phyloP scores from a whole-genome alignment of 2,113 vertebrate genomes.

The Numenius arquata region DNA sequence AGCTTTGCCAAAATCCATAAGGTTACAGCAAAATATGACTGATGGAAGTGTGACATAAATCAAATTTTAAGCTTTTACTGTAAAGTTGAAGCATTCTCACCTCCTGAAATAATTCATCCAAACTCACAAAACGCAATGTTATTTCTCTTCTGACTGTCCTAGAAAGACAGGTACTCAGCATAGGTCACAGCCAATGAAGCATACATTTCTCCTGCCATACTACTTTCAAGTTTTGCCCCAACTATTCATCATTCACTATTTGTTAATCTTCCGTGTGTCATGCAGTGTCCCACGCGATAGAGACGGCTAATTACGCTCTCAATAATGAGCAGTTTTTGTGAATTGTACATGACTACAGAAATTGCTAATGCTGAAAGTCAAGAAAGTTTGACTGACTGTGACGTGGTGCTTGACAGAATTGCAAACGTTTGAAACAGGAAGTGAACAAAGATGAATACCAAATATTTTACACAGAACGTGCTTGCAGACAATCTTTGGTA shows the following conservation, averaged over 20 bases:
- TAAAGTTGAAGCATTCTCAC: background rate
- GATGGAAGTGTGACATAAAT: constrained; percentile 18
- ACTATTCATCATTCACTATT: background rate
- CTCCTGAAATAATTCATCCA: background rate
- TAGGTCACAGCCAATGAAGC: background rate
- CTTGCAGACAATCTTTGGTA: background rate
- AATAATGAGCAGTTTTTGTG: background rate
- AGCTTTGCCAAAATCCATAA: background rate
- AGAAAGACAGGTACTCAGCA: background rate
- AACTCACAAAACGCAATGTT: background rate
- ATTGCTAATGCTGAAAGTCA: background rate
- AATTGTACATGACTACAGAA: background rate
- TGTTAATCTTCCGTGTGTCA: background rate
- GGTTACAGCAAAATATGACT: background rate
- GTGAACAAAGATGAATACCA: background rate
- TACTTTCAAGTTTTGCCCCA: background rate
- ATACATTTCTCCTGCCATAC: background rate
- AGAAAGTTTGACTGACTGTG: background rate
- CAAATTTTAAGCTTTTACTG: background rate
- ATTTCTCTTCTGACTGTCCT: background rate
- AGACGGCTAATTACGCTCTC: background rate
- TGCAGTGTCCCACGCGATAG: background rate
- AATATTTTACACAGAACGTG: background rate
- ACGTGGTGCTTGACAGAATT: background rate
- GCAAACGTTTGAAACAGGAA: background rate